Conservation (phyloP, 53 echinoderm and acorn worm genomes). For the Antedon mediterranea region DNA sequence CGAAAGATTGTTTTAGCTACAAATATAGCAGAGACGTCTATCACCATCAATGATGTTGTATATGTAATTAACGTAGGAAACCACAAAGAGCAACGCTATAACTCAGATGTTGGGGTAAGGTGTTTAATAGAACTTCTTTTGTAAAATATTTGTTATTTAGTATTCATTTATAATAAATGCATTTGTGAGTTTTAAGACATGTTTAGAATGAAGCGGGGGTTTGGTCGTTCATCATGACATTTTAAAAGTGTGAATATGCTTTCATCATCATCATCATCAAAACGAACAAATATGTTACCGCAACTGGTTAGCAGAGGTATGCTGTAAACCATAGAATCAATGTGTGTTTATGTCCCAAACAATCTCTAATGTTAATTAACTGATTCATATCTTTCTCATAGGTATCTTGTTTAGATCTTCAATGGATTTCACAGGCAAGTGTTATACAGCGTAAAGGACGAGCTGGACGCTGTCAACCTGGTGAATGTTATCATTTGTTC, state of each 20-base stretch:
- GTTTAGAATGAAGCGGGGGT: no score
- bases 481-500: conserved; percentile 88
- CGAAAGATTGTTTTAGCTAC: conserved; percentile 85
- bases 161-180: no score
- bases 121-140: not conserved
- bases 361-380: no score
- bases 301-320: no score
- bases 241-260: no score
- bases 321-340: no score
- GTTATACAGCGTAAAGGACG: conserved; percentile 60
- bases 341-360: no score
- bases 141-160: no score
- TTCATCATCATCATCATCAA: no score
- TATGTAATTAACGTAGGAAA: conserved; percentile 78
- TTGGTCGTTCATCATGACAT: no score
- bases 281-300: no score
- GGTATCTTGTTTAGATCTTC: conserved; percentile 84
- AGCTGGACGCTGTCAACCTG: conserved; percentile 75
- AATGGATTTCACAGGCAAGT: conserved; percentile 78
- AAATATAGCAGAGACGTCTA: conserved; percentile 85
- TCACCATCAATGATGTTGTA: conserved; percentile 82
- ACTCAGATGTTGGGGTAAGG: conserved; percentile 64
- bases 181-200: no score
- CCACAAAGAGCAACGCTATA: conserved; percentile 70
- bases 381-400: conserved; percentile 4